Percentiles rank a stretch among this genome's conserved stretches.
Conservation (phyloP, 2,797 vertebrate species). For the Pygocentrus nattereri region DNA sequence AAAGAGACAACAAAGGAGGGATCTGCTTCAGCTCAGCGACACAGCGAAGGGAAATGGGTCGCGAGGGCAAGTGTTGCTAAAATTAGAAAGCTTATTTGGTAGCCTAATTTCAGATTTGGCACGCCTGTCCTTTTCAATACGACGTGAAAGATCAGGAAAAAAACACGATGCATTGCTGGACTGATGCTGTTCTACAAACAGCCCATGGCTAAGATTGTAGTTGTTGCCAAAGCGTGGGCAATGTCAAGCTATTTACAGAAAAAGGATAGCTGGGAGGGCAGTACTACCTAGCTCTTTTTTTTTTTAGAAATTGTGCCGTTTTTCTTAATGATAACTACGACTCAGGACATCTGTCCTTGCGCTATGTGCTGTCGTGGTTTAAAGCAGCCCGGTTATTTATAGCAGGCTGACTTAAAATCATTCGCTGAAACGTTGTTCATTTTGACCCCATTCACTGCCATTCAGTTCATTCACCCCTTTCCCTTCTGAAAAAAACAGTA, state of each 20-base stretch:
- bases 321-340: neutral
- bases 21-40: neutral
- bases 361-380: neutral
- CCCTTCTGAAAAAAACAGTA: no score
- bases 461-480: neutral
- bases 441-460: neutral
- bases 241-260: conserved; percentile 10
- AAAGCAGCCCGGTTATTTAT: conserved; percentile 15
- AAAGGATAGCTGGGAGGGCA: neutral
- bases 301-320: neutral
- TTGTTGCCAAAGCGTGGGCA: conserved; percentile 12
- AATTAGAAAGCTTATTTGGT: neutral
- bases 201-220: neutral
- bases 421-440: neutral
- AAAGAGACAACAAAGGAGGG: conserved; percentile 15
- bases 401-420: neutral
- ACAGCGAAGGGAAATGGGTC: neutral
- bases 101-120: neutral
- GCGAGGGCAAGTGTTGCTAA: neutral
- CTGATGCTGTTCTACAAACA: neutral
- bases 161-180: neutral
- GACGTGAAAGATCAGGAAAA: neutral
- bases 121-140: neutral
- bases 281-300: neutral
- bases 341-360: neutral